These are phyloP conservation scores for Atherinosoma microstoma DNA, from an alignment of 2,797 vertebrate genomes.

Conservation along the genomic window DNA sequence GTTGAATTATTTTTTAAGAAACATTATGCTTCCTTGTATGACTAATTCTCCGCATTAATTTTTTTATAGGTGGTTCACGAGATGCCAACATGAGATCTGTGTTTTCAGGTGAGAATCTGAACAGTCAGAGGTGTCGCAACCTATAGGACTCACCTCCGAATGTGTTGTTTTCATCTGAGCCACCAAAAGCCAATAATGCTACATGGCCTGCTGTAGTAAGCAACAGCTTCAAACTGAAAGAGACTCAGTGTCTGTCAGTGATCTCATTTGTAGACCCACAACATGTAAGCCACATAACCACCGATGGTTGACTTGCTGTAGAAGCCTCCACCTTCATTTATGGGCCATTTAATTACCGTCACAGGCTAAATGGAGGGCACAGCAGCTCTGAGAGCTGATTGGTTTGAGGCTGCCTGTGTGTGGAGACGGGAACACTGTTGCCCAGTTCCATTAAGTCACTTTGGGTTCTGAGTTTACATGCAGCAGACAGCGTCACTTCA, in stretches of 20 bases:
- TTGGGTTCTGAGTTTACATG: slow-evolving; percentile 72
- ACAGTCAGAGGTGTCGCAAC: neutral
- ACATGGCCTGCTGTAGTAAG: slow-evolving; percentile 35
- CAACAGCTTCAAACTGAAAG: slow-evolving; percentile 34
- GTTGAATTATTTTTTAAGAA: neutral
- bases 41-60: slow-evolving; percentile 14
- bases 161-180: slow-evolving; percentile 8
- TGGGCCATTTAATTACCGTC: slow-evolving; percentile 68
- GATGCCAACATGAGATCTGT: slow-evolving; percentile 84
- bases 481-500: slow-evolving; percentile 74
- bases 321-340: slow-evolving; percentile 74
- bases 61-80: slow-evolving; percentile 76
- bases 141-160: neutral
- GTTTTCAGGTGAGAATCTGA: slow-evolving; percentile 84
- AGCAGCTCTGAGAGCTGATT: slow-evolving; percentile 55
- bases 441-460: slow-evolving; percentile 82
- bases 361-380: slow-evolving; percentile 65
- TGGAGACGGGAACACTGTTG: slow-evolving; percentile 53
- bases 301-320: slow-evolving; percentile 50
- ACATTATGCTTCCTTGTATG: neutral
- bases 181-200: slow-evolving; percentile 16
- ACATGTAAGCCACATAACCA: slow-evolving; percentile 60
- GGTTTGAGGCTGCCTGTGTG: slow-evolving; percentile 54
- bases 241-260: slow-evolving; percentile 64
- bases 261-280: slow-evolving; percentile 66